Evolutionary conservation across 2,888 invertebrate species (phyloP).

Genomic region (Caenorhabditis sp.): DNA sequence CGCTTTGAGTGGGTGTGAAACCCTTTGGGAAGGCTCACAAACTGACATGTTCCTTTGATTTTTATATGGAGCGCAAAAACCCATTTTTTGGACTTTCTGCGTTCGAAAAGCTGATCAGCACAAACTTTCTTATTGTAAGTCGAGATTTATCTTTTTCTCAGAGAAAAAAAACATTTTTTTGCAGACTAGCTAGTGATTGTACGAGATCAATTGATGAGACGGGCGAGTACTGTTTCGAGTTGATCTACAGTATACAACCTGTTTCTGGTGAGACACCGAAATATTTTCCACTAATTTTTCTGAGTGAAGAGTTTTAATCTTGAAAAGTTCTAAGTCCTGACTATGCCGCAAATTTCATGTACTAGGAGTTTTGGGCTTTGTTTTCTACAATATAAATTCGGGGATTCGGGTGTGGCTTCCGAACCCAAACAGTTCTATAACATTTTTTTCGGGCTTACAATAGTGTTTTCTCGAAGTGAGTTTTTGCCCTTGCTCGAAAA

Average conservation of each 20-base stretch:
- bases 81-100: conserved; percentile 2
- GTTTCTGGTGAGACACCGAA: conserved; percentile 13
- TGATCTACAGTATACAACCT: conserved; percentile 26
- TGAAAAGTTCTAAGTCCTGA: too few relatives aligned
- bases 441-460: too few relatives aligned
- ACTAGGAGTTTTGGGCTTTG: background rate
- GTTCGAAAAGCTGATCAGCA: background rate
- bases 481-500: background rate
- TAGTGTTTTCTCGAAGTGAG: too few relatives aligned
- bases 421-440: too few relatives aligned
- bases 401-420: too few relatives aligned
- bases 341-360: too few relatives aligned
- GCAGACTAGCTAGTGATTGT: conserved; percentile 29
- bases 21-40: background rate
- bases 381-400: too few relatives aligned
- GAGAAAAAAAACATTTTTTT: conserved; percentile 9
- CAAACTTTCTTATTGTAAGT: too few relatives aligned
- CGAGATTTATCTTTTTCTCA: too few relatives aligned
- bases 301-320: too few relatives aligned
- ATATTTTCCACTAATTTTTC: background rate
- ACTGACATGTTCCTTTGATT: conserved; percentile 9
- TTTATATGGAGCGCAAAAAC: background rate
- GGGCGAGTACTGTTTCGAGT: conserved; percentile 12
- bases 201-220: background rate
- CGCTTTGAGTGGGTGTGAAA: background rate